phyloP scores from a whole-genome alignment of 2,797 vertebrate genomes.

The Siniperca undulata region DNA sequence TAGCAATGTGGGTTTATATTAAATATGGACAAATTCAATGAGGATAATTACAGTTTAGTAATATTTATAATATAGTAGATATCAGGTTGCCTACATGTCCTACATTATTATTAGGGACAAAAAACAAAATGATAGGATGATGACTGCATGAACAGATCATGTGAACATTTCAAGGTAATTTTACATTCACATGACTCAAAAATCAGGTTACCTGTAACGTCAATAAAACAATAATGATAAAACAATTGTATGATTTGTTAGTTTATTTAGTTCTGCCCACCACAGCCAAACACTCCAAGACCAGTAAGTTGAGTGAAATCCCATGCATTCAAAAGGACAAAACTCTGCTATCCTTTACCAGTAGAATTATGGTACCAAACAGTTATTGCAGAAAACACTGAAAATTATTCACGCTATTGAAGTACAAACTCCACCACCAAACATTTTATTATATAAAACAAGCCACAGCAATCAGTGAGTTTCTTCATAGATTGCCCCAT shows the following conservation, averaged over 20 bases:
- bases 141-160: neutral
- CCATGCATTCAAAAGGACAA: constrained; percentile 30
- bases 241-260: constrained; percentile 23
- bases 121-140: neutral
- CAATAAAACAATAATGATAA: neutral
- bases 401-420: neutral
- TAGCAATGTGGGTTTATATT: neutral
- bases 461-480: constrained; percentile 18
- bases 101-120: neutral
- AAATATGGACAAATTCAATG: neutral
- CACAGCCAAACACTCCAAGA: constrained; percentile 12
- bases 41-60: neutral
- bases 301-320: constrained; percentile 14
- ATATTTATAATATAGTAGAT: neutral
- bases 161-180: neutral
- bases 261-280: constrained; percentile 22
- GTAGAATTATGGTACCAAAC: constrained; percentile 7
- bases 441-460: constrained; percentile 27
- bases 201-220: neutral
- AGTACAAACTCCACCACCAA: constrained; percentile 15
- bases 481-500: neutral
- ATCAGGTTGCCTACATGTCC: neutral
- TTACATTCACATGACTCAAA: neutral
- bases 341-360: neutral
- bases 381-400: constrained; percentile 7